These are phyloP conservation scores for Mamestra brassicae DNA, from an alignment of 2,888 invertebrate genomes.

Conservation along the genomic window DNA sequence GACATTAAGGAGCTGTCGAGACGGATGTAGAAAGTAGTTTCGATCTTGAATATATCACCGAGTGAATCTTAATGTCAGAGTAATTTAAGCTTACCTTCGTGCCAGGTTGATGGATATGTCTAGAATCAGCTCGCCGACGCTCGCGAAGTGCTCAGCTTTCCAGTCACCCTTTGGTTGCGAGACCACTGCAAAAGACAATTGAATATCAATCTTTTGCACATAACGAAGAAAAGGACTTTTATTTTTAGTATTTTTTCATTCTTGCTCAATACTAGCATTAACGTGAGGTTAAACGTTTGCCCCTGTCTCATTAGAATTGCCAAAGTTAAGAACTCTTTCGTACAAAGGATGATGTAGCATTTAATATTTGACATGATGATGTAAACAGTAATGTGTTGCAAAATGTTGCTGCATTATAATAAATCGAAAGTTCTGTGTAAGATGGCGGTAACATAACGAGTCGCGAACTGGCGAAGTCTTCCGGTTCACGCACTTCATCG, in stretches of 20 bases:
- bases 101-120: constrained; percentile 96
- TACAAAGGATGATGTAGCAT: constrained; percentile 25
- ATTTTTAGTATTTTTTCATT: neutral
- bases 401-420: constrained; percentile 36
- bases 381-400: constrained; percentile 32
- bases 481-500: constrained; percentile 48
- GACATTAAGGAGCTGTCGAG: constrained; percentile 49
- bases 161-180: constrained; percentile 95
- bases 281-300: constrained; percentile 28
- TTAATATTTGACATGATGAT: constrained; percentile 28
- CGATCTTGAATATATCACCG: constrained; percentile 32
- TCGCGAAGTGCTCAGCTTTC: constrained; percentile 96
- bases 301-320: constrained; percentile 30
- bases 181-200: constrained; percentile 91
- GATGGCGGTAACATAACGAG: constrained; percentile 39
- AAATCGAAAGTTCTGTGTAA: constrained; percentile 33
- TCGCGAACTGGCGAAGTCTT: constrained; percentile 41
- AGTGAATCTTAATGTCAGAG: constrained; percentile 32
- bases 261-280: constrained; percentile 24
- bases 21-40: constrained; percentile 60
- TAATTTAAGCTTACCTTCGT: constrained; percentile 92
- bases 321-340: constrained; percentile 3
- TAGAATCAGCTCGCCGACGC: constrained; percentile 96
- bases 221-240: neutral
- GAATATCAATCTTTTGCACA: constrained; percentile 11